phyloP scores from a whole-genome alignment of 2,113 vertebrate species.

The Tachysurus vachellii region DNA sequence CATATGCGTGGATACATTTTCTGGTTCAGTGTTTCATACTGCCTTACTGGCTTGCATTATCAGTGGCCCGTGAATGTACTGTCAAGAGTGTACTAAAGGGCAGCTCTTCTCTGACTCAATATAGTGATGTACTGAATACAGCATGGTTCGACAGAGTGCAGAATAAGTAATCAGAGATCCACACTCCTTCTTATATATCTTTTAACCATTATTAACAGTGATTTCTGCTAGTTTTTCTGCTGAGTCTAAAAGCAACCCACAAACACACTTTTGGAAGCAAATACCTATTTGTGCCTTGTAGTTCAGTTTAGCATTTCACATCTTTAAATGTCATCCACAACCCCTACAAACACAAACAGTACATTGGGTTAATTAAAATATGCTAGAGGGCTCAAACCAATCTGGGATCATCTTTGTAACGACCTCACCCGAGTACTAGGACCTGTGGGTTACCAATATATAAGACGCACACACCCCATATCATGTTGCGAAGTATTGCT shows the following conservation, averaged over 20 bases:
- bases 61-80: conserved; percentile 43
- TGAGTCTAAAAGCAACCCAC: not conserved
- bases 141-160: conserved; percentile 16
- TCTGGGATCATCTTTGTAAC: not conserved
- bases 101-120: conserved; percentile 3
- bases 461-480: no score
- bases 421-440: no score
- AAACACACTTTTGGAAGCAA: not conserved
- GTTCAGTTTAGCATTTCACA: not conserved
- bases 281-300: not conserved
- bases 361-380: not conserved
- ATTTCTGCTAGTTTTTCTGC: not conserved
- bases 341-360: not conserved
- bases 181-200: not conserved
- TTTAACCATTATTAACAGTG: not conserved
- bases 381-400: not conserved
- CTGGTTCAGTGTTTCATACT: conserved; percentile 8
- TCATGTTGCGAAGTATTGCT: no score
- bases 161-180: conserved; percentile 3
- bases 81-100: conserved; percentile 7
- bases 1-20: conserved; percentile 15
- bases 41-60: not conserved
- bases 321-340: not conserved
- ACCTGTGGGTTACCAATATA: no score
- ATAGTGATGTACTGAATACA: not conserved